Conservation (phyloP, 2,888 invertebrate species). For the Sarcophaga variegata region DNA sequence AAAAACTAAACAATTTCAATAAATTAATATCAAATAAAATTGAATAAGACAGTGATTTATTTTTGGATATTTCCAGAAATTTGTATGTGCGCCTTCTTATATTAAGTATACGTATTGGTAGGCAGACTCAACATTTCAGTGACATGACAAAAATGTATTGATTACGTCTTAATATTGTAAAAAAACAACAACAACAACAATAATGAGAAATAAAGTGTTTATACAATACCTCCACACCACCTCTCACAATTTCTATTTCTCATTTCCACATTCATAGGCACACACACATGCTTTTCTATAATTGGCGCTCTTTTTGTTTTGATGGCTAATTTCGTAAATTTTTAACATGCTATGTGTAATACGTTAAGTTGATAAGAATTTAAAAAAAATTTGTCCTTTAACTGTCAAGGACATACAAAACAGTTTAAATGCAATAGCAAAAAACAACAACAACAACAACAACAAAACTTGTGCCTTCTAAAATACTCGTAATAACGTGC, state of each 20-base stretch:
- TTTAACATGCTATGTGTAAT: not conserved
- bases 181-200: not conserved
- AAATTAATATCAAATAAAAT: too few relatives aligned
- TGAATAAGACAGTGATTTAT: not conserved
- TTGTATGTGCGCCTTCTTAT: slow-evolving; percentile 9
- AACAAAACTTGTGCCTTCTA: slow-evolving; percentile 39
- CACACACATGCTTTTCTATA: not conserved
- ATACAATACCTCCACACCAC: too few relatives aligned
- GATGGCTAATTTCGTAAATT: slow-evolving; percentile 15
- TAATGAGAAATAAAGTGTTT: too few relatives aligned
- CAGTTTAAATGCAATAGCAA: slow-evolving; percentile 39
- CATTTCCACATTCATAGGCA: too few relatives aligned
- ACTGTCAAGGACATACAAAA: slow-evolving; percentile 59
- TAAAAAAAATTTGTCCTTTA: slow-evolving; percentile 62
- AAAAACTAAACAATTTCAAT: too few relatives aligned
- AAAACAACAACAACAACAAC: slow-evolving; percentile 13
- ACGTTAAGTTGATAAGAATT: slow-evolving; percentile 27
- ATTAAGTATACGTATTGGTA: slow-evolving; percentile 67
- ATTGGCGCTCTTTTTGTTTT: slow-evolving; percentile 40
- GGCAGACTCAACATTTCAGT: slow-evolving; percentile 48
- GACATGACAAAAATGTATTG: slow-evolving; percentile 24
- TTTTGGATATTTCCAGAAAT: slow-evolving; percentile 14
- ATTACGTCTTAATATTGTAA: not conserved
- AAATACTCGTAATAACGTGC: slow-evolving; percentile 56
- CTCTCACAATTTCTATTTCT: too few relatives aligned